phyloP scores from a whole-genome alignment of 2,888 invertebrate species.

The Ectropis crepuscularia region DNA sequence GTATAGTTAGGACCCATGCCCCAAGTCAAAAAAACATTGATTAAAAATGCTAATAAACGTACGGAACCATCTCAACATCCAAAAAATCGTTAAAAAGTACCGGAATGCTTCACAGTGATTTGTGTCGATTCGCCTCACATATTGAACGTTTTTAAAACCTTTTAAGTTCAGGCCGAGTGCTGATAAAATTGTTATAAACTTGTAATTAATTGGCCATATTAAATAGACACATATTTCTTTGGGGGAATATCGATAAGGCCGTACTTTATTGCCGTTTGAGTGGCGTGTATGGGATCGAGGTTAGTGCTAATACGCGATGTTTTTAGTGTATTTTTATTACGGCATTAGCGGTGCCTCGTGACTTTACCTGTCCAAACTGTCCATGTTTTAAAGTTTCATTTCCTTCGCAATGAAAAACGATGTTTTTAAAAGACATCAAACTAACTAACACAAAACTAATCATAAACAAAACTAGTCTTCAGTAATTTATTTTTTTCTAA shows the following conservation, averaged over 20 bases:
- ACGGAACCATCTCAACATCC: conserved; percentile 45
- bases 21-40: conserved; percentile 6
- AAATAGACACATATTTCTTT: conserved; percentile 55
- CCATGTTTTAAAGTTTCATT: too few species aligned
- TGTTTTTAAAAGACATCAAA: too few species aligned
- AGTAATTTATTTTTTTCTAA: too few species aligned
- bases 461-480: too few species aligned
- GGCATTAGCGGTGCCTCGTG: too few species aligned
- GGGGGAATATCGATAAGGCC: conserved; percentile 22
- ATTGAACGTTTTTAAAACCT: conserved; percentile 79
- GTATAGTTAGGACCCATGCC: too few species aligned
- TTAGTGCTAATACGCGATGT: neutral
- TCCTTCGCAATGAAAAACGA: too few species aligned
- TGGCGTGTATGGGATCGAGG: neutral
- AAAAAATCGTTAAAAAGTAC: conserved; percentile 31
- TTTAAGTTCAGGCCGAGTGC: conserved; percentile 65
- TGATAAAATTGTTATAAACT: conserved; percentile 73
- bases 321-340: too few species aligned
- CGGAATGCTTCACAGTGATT: conserved; percentile 60
- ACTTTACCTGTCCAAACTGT: too few species aligned
- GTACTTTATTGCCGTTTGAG: conserved; percentile 23
- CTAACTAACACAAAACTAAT: too few species aligned
- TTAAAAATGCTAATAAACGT: conserved; percentile 16
- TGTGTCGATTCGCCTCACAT: conserved; percentile 66
- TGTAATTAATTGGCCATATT: conserved; percentile 76